Conservation (phyloP, 2,113 vertebrate genomes). For the Neogale vison region DNA sequence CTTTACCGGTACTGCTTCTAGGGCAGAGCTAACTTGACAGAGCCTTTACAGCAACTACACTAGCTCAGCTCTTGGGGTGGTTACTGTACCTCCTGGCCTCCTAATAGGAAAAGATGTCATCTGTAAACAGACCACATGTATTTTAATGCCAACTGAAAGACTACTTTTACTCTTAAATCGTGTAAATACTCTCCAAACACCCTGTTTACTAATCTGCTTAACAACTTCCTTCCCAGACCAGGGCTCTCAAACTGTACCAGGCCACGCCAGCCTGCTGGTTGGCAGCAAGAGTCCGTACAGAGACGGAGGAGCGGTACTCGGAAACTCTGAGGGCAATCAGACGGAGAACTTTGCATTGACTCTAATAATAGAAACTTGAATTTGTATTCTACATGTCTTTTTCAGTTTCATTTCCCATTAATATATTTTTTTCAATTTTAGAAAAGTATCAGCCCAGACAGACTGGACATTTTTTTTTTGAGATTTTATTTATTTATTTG, state of each 20-base stretch:
- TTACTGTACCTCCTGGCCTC: not conserved
- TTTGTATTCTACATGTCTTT: not conserved
- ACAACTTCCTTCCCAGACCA: not conserved
- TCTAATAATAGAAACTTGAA: not conserved
- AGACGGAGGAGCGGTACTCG: not conserved
- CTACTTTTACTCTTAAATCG: not conserved
- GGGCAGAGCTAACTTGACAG: not conserved
- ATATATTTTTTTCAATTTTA: not conserved
- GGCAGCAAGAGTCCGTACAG: not conserved
- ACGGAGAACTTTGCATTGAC: not conserved
- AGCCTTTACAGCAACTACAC: rapidly evolving
- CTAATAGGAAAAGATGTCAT: not conserved
- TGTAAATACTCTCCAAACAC: not conserved
- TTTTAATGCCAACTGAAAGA: not conserved
- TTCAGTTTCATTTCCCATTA: not conserved
- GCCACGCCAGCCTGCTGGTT: not conserved
- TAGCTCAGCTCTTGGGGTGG: not conserved
- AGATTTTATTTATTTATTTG: no score
- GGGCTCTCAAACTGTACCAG: not conserved
- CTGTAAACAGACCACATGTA: not conserved
- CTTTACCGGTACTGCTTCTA: not conserved
- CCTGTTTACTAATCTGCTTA: not conserved
- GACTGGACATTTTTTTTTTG: not conserved
- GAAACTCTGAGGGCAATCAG: not conserved
- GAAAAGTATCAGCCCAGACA: not conserved